Evolutionary conservation across 2,113 vertebrate species (phyloP).

Genomic region (Thunnus thynnus): DNA sequence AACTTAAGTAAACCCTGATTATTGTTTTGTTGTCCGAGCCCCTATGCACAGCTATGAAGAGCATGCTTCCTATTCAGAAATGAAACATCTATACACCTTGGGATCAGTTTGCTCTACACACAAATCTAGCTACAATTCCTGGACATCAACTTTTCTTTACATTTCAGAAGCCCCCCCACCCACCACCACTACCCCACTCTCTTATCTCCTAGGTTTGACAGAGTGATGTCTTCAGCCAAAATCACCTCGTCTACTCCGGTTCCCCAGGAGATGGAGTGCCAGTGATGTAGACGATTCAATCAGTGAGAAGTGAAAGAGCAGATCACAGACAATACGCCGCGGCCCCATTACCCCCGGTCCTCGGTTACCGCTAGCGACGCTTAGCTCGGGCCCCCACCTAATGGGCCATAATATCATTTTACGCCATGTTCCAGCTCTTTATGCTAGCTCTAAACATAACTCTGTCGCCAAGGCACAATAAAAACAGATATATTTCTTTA

Average conservation of each 20-base stretch:
- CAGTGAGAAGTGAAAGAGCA: slow-evolving; percentile 79
- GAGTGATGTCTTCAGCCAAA: slow-evolving; percentile 81
- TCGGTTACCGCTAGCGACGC: slow-evolving; percentile 77
- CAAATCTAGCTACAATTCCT: slow-evolving; percentile 47
- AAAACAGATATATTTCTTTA: slow-evolving; percentile 87
- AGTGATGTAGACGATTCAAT: slow-evolving; percentile 82
- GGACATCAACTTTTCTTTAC: slow-evolving; percentile 51
- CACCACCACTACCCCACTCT: slow-evolving; percentile 53
- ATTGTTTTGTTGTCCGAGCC: no score
- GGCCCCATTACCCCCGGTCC: slow-evolving; percentile 81
- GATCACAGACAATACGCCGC: slow-evolving; percentile 81
- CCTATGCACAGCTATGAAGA: slow-evolving; percentile 20
- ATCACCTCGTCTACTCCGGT: slow-evolving; percentile 75
- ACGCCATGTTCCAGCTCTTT: slow-evolving; percentile 81
- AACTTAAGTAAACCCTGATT: no score
- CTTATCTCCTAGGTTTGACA: slow-evolving; percentile 76
- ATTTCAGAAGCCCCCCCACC: slow-evolving; percentile 39
- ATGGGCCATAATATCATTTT: slow-evolving; percentile 86
- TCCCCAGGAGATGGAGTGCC: slow-evolving; percentile 80
- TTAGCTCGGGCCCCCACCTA: slow-evolving; percentile 80
- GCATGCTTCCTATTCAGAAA: slow-evolving; percentile 36
- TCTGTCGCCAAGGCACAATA: slow-evolving; percentile 80
- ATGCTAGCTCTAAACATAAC: slow-evolving; percentile 83
- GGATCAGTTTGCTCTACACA: slow-evolving; percentile 31
- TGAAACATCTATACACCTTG: slow-evolving; percentile 18